Evolutionary conservation across 2,888 invertebrate species (phyloP), one percentile per base, ranked within the genome.

Genomic region (Trichogramma dendrolimi): DNA sequence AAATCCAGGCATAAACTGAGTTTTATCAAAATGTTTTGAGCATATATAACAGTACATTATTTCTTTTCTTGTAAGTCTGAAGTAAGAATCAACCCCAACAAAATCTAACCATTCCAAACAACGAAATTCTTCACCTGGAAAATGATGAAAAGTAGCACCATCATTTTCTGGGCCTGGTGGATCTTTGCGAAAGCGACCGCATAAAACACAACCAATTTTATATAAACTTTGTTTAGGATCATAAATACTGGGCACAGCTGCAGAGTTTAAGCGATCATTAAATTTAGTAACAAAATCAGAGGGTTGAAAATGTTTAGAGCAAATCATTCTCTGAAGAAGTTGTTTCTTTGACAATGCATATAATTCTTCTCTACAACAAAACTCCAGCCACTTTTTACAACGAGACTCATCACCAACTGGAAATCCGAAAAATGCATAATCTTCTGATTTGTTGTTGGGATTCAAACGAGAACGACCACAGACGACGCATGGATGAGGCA

Each of bases 381-480:
- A 79, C 58, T 79, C 79, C 27, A 79, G 59, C 79, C 79, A 79
- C 49, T 73, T 73, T 58, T 71, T 71, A 41, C 79, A 78, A 5
- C 79, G 71, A 1, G 61, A 43, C 55, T 78, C 79, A 49, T 79
- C 76, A 59, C 78, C 78, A 1, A 79, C 79, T 0, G 79, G 79
- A 59, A 79, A 79, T n/a, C 79, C 78, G 62, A 78, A 79, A 61
- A 79, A 79, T 68, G 74, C 74, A 52, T 79, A 79, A 43, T 79
- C 79, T 52, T 79, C 79, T 60, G 74, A 74, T 4, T 75, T 73
- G 57, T 79, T 79, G 58, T 76, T 78, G 2, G 78, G 79, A 61
- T 79, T 78, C 78, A 79, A 76, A 14, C 79, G 78, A 27, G 79
- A 79, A 67, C 79, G 75, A 41, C 79, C 79, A 63, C 79, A 79